phyloP scores from a whole-genome alignment of 2,113 vertebrate genomes.

The Etheostoma cragini region DNA sequence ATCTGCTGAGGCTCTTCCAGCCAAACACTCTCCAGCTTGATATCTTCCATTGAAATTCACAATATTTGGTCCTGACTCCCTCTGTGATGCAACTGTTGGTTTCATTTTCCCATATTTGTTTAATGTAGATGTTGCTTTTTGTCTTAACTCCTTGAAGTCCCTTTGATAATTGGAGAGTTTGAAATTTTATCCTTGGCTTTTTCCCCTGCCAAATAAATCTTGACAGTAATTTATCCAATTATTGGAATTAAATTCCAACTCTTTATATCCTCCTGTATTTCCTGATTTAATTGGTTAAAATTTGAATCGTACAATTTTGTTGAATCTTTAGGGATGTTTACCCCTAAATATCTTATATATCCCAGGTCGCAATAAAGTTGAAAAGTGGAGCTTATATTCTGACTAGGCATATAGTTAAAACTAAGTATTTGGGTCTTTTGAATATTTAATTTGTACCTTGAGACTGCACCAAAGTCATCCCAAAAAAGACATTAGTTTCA shows the following conservation, averaged over 20 bases:
- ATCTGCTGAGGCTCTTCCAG: background rate
- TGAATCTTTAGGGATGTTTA: too few relatives aligned
- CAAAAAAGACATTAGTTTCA: too few relatives aligned
- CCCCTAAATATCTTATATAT: background rate
- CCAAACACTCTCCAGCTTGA: background rate
- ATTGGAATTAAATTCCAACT: background rate
- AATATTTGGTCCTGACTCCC: background rate
- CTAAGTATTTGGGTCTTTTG: too few relatives aligned
- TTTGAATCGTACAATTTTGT: background rate
- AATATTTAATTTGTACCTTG: too few relatives aligned
- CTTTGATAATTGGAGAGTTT: background rate
- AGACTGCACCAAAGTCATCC: too few relatives aligned
- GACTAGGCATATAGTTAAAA: background rate
- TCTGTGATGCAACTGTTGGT: background rate
- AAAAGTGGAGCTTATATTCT: background rate
- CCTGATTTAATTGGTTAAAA: background rate
- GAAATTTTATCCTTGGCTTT: background rate
- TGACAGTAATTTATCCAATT: background rate
- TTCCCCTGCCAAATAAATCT: background rate
- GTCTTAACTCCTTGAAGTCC: too few relatives aligned
- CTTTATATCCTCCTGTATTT: background rate
- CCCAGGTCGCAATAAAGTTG: background rate
- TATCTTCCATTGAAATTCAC: constrained; percentile 2
- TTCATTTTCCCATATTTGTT: background rate
- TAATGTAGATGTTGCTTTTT: background rate